Conservation (phyloP, 2,797 vertebrate species). For the Crocodylus rhombifer region DNA sequence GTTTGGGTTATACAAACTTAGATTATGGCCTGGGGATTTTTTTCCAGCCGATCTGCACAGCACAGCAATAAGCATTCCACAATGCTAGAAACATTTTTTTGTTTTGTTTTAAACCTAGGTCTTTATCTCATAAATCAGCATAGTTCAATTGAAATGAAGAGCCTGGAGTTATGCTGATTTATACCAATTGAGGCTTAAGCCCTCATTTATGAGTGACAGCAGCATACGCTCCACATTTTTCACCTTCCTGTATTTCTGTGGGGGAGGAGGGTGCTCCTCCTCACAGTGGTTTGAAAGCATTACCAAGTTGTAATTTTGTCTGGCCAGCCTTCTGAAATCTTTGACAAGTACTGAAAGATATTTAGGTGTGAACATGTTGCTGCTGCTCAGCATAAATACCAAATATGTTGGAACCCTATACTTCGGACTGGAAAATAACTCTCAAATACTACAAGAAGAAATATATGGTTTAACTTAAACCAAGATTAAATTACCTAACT, state of each 20-base stretch:
- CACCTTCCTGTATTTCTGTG: not conserved
- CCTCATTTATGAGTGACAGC: not conserved
- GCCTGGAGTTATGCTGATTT: not conserved
- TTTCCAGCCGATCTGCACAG: not conserved
- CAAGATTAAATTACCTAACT: not conserved
- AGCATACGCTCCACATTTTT: not conserved
- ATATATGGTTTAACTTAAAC: conserved; percentile 26
- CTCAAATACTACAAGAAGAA: not conserved
- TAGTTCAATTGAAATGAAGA: not conserved
- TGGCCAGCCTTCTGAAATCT: not conserved
- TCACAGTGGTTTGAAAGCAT: not conserved
- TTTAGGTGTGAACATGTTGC: not conserved
- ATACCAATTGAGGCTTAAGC: not conserved
- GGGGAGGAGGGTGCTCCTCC: not conserved
- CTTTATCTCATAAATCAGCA: not conserved
- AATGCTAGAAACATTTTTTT: not conserved
- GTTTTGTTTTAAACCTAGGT: not conserved
- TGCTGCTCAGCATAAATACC: not conserved
- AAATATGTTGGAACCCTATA: not conserved
- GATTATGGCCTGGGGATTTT: not conserved
- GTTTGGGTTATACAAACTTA: not conserved
- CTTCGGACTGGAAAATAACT: conserved; percentile 22
- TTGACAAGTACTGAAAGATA: not conserved
- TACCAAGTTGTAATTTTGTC: not conserved
- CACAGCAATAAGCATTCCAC: not conserved